Conservation (phyloP, 2,888 invertebrate genomes). For the Apodemia duryi region DNA sequence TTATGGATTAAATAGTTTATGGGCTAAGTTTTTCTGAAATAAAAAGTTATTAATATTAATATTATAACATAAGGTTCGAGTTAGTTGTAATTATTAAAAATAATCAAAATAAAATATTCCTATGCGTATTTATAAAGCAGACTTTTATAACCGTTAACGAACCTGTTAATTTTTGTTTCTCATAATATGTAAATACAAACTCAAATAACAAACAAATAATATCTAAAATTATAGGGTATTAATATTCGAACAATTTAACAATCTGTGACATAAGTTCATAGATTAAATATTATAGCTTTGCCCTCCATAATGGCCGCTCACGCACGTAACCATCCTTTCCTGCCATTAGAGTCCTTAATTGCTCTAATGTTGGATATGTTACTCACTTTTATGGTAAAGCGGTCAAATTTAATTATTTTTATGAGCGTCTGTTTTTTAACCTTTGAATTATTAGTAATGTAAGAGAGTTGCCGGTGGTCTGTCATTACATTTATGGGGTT, state of each 20-base stretch:
- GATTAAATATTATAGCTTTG: constrained; percentile 28
- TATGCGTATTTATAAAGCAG: too few relatives aligned
- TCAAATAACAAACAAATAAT: neutral
- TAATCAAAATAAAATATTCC: too few relatives aligned
- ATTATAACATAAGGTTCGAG: too few relatives aligned
- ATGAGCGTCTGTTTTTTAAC: constrained; percentile 70
- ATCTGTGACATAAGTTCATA: constrained; percentile 21
- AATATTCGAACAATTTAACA: neutral
- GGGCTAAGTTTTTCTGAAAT: too few relatives aligned
- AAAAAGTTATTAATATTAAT: too few relatives aligned
- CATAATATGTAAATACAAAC: too few relatives aligned
- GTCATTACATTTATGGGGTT: constrained; percentile 47
- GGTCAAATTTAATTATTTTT: constrained; percentile 76
- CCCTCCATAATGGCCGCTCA: constrained; percentile 42
- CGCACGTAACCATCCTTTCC: constrained; percentile 60
- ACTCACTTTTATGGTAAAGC: constrained; percentile 74
- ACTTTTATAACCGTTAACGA: too few relatives aligned
- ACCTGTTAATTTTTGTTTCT: too few relatives aligned
- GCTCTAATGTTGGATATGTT: constrained; percentile 69
- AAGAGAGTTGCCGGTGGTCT: constrained; percentile 62
- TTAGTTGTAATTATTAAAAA: too few relatives aligned
- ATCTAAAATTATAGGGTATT: neutral
- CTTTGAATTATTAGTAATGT: constrained; percentile 59
- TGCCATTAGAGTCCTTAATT: constrained; percentile 75
- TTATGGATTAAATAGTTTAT: too few relatives aligned